These are phyloP conservation scores for Pelobates cultripes DNA, from an alignment of 2,797 vertebrate species.

Conservation along the genomic window DNA sequence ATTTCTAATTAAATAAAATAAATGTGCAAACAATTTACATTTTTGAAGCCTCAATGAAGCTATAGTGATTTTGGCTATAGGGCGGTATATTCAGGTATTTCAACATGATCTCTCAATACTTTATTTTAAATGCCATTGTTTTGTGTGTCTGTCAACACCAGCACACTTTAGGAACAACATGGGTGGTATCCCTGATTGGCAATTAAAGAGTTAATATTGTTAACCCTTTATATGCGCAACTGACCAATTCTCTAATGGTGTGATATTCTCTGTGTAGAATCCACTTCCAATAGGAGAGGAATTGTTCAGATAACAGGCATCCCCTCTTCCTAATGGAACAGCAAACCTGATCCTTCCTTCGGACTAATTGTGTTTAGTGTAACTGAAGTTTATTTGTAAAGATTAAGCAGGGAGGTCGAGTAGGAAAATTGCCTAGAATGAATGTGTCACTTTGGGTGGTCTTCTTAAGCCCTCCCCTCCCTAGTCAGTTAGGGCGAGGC, in stretches of 20 bases:
- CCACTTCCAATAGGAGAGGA: background rate
- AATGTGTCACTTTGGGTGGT: slow-evolving; percentile 48
- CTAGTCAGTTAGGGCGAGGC: slow-evolving; percentile 35
- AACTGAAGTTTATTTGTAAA: slow-evolving; percentile 47
- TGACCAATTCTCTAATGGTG: background rate
- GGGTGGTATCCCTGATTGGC: background rate
- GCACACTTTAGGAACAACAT: background rate
- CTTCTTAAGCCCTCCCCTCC: slow-evolving; percentile 17
- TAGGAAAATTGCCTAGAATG: slow-evolving; percentile 33
- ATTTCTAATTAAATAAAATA: too few relatives aligned
- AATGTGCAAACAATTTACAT: too few relatives aligned
- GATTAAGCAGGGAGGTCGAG: slow-evolving; percentile 33
- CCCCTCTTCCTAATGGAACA: slow-evolving; percentile 38
- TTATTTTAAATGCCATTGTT: too few relatives aligned
- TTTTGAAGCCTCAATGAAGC: too few relatives aligned
- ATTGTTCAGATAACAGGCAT: background rate
- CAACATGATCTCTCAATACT: too few relatives aligned
- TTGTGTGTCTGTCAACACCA: too few relatives aligned
- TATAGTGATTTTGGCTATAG: too few relatives aligned
- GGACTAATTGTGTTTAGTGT: slow-evolving; percentile 40
- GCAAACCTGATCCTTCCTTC: slow-evolving; percentile 47
- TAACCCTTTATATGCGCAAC: background rate
- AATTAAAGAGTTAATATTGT: background rate
- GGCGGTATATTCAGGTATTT: too few relatives aligned
- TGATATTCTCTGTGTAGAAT: slow-evolving; percentile 9